These are phyloP conservation scores for Acanthosepion esculentum DNA, from an alignment of 2,888 invertebrate genomes.

Conservation along the genomic window DNA sequence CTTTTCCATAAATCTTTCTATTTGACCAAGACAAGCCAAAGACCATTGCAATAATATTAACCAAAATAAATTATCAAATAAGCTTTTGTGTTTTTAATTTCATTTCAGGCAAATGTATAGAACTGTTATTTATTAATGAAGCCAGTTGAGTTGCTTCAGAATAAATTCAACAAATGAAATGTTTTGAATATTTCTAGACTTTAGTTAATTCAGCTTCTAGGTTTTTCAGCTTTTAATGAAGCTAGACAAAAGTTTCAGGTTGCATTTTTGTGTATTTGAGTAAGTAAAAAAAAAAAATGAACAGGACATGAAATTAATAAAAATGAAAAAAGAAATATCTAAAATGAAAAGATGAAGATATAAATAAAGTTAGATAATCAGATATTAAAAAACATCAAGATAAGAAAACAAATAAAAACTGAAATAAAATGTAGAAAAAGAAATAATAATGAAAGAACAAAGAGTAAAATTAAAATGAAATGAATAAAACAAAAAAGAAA, in stretches of 20 bases:
- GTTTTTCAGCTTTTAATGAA: background rate
- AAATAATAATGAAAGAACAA: too few relatives aligned
- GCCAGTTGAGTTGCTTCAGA: background rate
- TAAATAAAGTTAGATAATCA: background rate
- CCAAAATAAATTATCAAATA: background rate
- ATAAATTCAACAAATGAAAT: background rate
- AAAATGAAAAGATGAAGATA: background rate
- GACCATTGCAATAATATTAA: too few relatives aligned
- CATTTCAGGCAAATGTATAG: background rate
- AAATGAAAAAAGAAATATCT: background rate
- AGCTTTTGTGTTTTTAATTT: background rate
- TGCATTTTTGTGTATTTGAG: too few relatives aligned
- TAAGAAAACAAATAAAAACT: background rate
- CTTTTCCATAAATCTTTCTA: too few relatives aligned
- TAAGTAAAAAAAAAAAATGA: too few relatives aligned
- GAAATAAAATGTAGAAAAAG: background rate
- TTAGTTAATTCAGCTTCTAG: background rate
- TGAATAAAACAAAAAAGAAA: background rate
- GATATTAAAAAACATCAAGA: background rate
- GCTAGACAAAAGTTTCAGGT: background rate
- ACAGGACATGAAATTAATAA: background rate
- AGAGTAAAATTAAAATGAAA: too few relatives aligned
- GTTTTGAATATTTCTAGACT: background rate
- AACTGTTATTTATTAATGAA: background rate
- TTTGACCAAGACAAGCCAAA: too few relatives aligned